Base-by-base conservation (phyloP, 1,140 invertebrate genomes). In the Mesaphorura yosii region DNA sequence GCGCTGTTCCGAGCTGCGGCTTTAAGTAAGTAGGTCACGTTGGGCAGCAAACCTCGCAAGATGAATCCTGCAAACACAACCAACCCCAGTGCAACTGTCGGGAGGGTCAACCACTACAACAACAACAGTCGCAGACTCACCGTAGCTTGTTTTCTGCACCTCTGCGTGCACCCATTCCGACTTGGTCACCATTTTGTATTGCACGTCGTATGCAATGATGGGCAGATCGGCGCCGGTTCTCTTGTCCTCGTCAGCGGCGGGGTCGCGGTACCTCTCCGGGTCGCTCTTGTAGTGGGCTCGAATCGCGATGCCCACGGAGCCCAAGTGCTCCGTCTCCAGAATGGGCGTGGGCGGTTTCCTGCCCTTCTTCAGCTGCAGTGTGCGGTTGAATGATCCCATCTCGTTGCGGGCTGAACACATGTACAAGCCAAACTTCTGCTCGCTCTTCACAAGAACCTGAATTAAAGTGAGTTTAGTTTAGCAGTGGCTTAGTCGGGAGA, bases 151-250 rank as follows among this genome's bases (percentile, higher is more conserved):
- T 53, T 22, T 29, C 12, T 46, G 46, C 22, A 58, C 34, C 27
- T 57, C 51, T 19, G 58, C 61, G 37, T 55, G 37, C 25, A 50
- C 53, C 61, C 61, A 63, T 23, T 59, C 57, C 23, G 39, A 38
- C 20, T 55, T 48, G 25, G 48, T 55, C 14, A 42, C 39, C 61
- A 63, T 63, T 63, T 63, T 63, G 44, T 57, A 63, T 47, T 63
- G 61, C 41, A 63, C 57, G 40, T 54, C 48, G 34, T 57, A 51
- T 25, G 57, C 61, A n/a, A 51, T 58, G 22, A 59, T 51, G 2
- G 54, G 44, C 23, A 63, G 55, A 10, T 45, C 28, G 37, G 51
- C 57, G 14, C 57, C 54, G 12, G 45, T 48, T 40, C 48, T 48
- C 19, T 46, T 53, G 26, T 58, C 60, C 3, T 56, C 56, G 6